These are phyloP conservation scores for Sisyra terminalis DNA, from an alignment of 2,888 invertebrate species.

Conservation along the genomic window DNA sequence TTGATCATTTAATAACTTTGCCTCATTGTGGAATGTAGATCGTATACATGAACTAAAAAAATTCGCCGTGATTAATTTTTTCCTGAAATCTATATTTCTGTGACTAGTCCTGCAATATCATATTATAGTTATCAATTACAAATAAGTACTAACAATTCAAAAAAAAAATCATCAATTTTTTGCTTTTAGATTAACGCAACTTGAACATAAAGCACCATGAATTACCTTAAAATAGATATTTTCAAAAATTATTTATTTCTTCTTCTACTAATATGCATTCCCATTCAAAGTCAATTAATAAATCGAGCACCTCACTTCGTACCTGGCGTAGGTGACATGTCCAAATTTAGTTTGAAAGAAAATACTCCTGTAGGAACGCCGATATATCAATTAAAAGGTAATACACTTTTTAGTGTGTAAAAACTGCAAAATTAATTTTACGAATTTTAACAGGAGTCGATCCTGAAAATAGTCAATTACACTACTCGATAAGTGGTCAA, in stretches of 20 bases:
- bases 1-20: no score
- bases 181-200: no score
- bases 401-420: conserved; percentile 2
- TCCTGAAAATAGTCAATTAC: conserved; percentile 54
- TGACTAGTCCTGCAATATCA: no score
- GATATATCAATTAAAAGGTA: conserved; percentile 58
- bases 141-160: no score
- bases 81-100: no score
- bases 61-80: no score
- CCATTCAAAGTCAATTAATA: conserved; percentile 33
- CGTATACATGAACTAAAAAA: no score
- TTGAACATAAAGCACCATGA: no score
- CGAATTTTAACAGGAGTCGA: conserved; percentile 36
- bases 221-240: no score
- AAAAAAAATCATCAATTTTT: no score
- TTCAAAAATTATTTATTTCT: not conserved
- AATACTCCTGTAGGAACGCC: conserved; percentile 58
- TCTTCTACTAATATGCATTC: not conserved
- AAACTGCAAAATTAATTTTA: not conserved
- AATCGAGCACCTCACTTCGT: conserved; percentile 62
- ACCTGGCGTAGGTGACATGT: conserved; percentile 59
- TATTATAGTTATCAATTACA: no score
- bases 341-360: conserved; percentile 53
- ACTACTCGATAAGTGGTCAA: conserved; percentile 69
- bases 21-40: no score